A percentile compares a stretch with the other conserved stretches of the same genome.
Evolutionary conservation across 2,888 invertebrate genomes (phyloP).

Genomic region (Sminthurinus aureus): DNA sequence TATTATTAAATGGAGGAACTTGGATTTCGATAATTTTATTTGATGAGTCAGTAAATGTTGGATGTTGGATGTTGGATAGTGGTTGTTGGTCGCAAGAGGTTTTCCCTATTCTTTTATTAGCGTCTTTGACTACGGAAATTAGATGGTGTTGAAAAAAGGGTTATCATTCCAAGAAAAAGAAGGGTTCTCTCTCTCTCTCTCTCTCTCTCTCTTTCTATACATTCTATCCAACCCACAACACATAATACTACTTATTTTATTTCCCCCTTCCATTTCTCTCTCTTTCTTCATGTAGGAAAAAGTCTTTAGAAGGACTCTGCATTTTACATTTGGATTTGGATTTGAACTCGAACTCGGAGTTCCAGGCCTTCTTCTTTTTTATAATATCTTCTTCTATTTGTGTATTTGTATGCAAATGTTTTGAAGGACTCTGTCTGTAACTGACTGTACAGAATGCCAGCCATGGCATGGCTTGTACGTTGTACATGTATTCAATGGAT

Average conservation of each 20-base stretch:
- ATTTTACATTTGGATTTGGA: neutral
- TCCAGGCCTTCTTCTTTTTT: neutral
- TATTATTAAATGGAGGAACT: neutral
- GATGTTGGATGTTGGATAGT: no score
- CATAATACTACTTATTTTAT: neutral
- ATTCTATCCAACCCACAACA: neutral
- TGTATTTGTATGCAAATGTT: neutral
- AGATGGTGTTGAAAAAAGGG: conserved; percentile 41
- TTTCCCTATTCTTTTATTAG: conserved; percentile 42
- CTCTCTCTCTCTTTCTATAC: neutral
- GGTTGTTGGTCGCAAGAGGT: conserved; percentile 6
- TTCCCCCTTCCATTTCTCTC: neutral
- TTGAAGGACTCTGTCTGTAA: no score
- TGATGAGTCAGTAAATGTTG: conserved; percentile 42
- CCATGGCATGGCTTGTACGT: no score
- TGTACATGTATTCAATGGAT: no score
- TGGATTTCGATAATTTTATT: conserved; percentile 34
- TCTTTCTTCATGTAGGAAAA: neutral
- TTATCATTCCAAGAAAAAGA: conserved; percentile 36
- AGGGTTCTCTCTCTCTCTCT: neutral
- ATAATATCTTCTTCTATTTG: neutral
- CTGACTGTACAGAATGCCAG: no score
- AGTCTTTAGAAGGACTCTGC: no score
- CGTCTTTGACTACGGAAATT: conserved; percentile 44
- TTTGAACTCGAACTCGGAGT: neutral